These are phyloP conservation scores for Coendou prehensilis DNA, from an alignment of 2,797 vertebrate species.

Conservation along the genomic window DNA sequence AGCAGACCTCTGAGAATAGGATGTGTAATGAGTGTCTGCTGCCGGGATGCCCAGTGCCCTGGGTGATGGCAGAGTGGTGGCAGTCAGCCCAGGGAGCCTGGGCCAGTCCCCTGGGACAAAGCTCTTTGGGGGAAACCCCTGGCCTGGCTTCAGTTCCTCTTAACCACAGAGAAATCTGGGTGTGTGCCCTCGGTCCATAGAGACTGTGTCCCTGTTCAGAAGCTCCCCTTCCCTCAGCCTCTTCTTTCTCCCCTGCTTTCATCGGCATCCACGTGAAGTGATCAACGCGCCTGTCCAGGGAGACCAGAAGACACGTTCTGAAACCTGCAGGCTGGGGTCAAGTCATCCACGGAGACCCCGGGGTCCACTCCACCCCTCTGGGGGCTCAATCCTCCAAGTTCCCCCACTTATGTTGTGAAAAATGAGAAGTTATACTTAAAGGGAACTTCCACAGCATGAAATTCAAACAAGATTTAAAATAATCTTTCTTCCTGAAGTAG, in stretches of 20 bases:
- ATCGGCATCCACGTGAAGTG: not conserved
- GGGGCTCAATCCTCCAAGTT: not conserved
- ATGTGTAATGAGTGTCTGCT: not conserved
- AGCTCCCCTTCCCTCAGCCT: not conserved
- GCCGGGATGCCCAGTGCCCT: not conserved
- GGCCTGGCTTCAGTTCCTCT: constrained; percentile 19
- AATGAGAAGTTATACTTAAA: constrained; percentile 60
- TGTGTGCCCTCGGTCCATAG: fast-evolving
- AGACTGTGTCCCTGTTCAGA: not conserved
- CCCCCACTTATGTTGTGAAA: not conserved
- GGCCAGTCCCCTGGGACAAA: not conserved
- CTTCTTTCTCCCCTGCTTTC: not conserved
- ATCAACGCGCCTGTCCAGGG: no score
- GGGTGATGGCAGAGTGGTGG: not conserved
- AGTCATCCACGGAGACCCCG: no score
- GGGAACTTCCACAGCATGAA: constrained; percentile 41
- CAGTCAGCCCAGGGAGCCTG: not conserved
- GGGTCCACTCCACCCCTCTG: not conserved
- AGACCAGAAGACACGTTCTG: not conserved
- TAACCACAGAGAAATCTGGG: not conserved
- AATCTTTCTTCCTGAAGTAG: constrained; percentile 13
- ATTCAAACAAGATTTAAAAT: constrained; percentile 67
- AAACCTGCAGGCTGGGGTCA: not conserved
- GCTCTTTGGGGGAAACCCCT: not conserved
- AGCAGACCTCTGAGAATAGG: not conserved